Base-by-base conservation (phyloP, 2,113 vertebrate species). In the Candoia aspera region DNA sequence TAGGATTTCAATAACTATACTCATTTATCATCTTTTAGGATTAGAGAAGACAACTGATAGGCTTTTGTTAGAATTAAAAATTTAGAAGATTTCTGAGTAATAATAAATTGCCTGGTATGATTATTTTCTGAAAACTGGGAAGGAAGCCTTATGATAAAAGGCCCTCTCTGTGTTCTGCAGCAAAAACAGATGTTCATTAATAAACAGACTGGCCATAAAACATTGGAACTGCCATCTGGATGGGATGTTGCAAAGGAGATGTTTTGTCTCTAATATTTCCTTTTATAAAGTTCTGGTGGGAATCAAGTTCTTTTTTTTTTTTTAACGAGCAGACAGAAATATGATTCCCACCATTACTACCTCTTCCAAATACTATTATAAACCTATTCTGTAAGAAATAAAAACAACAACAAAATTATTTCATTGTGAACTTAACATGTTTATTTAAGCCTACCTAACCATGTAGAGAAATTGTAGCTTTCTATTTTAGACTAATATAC, bases 111-210 rank as follows among this genome's bases (percentile, higher is more conserved):
- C 42, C 59, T 92, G 83, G 60, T 58, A 17, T 79, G 79, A 90
- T 93, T 93, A 95, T 94, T 84, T 73, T 83, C 92, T 68, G 87
- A 95, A 97, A 95, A 94, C 90, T 93, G 94, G 92, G 94, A 95
- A 94, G 29, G 84, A 95, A 90, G 95, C 95, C 95, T 95, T 95
- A 94, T 93, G 94, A 90, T 93, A 96, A 96, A 96, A 96, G 93
- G 94, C 95, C 94, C 93, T 96, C 91, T 88, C 94, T 91, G 24
- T 91, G n/a, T 95, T 95, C 94, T 94, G 89, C 93, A 96, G 93
- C 91, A 92, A 95, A 95, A 96, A 94, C 96, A 97, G 97, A 96
- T 97, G 96, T 97, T 97, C 93, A 94, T 96, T 96, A 94, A 95
- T 93, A 97, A 97, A 96, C 96, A 95, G 84, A 90, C 95, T 96